Evolutionary conservation across 2,797 vertebrate species (phyloP).

Genomic region (Artibeus jamaicensis): DNA sequence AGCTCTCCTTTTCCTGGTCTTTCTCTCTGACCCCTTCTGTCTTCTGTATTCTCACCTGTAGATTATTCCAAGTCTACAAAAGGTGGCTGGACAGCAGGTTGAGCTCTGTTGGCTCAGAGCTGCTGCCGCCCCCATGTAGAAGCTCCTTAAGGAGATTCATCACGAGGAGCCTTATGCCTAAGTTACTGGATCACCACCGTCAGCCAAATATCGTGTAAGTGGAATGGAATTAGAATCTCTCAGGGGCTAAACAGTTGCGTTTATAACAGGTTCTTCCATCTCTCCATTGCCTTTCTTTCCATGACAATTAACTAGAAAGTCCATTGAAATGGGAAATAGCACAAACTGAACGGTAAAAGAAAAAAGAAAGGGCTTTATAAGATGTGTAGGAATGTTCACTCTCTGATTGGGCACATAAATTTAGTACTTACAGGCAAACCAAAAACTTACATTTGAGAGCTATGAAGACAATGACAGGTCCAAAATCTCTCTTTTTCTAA

Average conservation of each 20-base stretch:
- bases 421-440: not conserved
- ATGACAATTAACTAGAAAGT: not conserved
- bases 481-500: not conserved
- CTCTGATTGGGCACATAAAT: not conserved
- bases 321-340: conserved; percentile 64
- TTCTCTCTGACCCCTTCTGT: not conserved
- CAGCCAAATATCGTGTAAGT: not conserved
- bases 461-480: not conserved
- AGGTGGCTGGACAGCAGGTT: not conserved
- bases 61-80: not conserved
- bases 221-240: conserved; percentile 41
- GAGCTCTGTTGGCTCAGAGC: not conserved
- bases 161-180: not conserved
- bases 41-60: not conserved
- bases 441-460: not conserved
- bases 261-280: conserved; percentile 17
- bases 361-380: not conserved
- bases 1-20: not conserved
- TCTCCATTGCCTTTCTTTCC: conserved; percentile 42
- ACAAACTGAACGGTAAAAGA: not conserved
- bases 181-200: not conserved
- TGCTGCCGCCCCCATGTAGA: not conserved
- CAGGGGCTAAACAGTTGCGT: not conserved
- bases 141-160: not conserved
- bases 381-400: not conserved